Base-by-base conservation (phyloP, 2,113 vertebrate species). In the Chaetodon auriga region DNA sequence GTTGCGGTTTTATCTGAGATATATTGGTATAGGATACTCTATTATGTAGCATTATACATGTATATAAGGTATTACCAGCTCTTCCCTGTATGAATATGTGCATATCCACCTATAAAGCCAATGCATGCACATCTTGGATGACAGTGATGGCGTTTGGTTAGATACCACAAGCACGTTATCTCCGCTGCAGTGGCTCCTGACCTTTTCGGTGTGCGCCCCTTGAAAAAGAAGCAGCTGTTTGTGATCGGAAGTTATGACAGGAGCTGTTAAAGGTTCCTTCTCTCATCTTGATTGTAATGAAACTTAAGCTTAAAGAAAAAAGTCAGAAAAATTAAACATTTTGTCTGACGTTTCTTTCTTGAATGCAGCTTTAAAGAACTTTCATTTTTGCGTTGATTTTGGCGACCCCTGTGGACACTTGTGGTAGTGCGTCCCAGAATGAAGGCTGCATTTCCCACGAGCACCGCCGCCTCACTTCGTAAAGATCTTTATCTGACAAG, bases 1-100 rank as follows among this genome's bases (percentile, higher is more conserved):
- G 66, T 61, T 49, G 25, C 18, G 66, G 43, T 76, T 86, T 84
- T 80, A 73, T 85, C 70, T 82, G 75, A 85, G 4, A 71, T 86
- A 83, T 81, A 82, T 83, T 36, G 43, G 68, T 38, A 36, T 57
- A 45, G 62, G 13, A 51, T 63, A n/a, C 49, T 66, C 36, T 43
- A 78, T 69, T 78, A 65, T 61, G 68, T 80, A 19, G 70, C 35
- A 6, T 75, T 68, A 48, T 51, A 12, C 11, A 45, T 45, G 46
- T 15, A 48, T 14, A 48, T 14, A 2, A 1, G 48, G 43, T 55
- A 51, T 69, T 64, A 49, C 49, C 68, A 57, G 65, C 48, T 58
- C 58, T 16, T 71, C 62, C 55, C 63, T 15, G 2, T 36, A 3
- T 55, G 74, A 70, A 71, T 25, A 38, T 58, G 60, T 76, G 25